Evolutionary conservation across 2,888 invertebrate species (phyloP), one percentile per base, ranked within the genome.

Genomic region (Thysanoteuthis rhombus): DNA sequence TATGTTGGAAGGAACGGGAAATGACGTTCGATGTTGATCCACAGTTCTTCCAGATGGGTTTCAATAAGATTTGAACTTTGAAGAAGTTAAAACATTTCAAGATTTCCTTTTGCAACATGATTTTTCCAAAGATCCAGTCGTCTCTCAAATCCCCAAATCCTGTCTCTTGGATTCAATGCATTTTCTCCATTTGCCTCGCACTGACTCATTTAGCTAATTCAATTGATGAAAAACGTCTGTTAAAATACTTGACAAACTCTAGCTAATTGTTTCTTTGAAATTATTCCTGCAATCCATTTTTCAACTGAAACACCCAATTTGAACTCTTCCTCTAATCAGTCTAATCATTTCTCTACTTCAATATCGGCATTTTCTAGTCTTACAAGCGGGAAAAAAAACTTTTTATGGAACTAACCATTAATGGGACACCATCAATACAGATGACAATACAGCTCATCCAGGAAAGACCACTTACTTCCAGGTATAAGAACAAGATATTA

Each of bases 31-130:
- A 19, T 42, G 42, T 32, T 45, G n/a, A 92, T 92, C 22, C 1
- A n/a, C 40, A 92, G 45, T 92, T 40, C 32, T 0, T 92, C 92
- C 28, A 92, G 45, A 32, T 92, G 45, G 45, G 45, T 28, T 92
- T 92, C 92, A 92, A 92, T 92, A 92, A 92, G 40, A 92, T 40
- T 92, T 38, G 92, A 40, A 92, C 8, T 40, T 92, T 40, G 16
- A 40, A 40, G 92, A 40, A 40, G 92, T 39, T 12, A 25, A 92
- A 90, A 25, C 92, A 92, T 92, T 28, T 92, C 40, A 5, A 5
- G 32, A 40, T 92, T 92, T 92, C 92, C 92, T 92, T 92, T 92
- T 92, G 42, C 40, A 39, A 92, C 92, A 92, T 92, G 92, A 39
- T 40, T 91, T 91, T 91, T 3, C 36, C 91, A 91, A n/a, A 91